A percentile compares a stretch with the other conserved stretches of the same genome.
These are phyloP conservation scores for Notolabrus celidotus DNA, from an alignment of 2,797 vertebrate genomes.

Conservation along the genomic window DNA sequence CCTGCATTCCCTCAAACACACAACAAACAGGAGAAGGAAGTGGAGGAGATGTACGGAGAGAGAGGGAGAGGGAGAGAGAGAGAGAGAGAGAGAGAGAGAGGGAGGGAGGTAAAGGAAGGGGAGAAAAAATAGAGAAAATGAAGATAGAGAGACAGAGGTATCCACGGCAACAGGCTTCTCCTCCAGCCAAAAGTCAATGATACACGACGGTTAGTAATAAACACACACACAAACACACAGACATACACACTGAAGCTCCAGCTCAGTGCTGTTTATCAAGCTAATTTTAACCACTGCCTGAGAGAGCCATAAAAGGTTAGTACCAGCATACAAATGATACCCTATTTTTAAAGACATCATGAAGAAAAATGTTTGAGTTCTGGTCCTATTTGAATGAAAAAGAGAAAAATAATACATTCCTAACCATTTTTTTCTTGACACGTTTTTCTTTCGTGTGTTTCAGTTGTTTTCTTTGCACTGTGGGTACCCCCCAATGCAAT, in stretches of 20 bases:
- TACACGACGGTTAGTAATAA: slow-evolving; percentile 49
- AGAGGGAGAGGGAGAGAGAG: slow-evolving; percentile 20
- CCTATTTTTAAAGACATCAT: not conserved
- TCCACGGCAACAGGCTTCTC: slow-evolving; percentile 84
- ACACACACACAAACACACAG: slow-evolving; percentile 17
- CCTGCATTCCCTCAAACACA: slow-evolving; percentile 44
- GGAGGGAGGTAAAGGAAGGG: slow-evolving; percentile 9
- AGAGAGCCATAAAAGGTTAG: not conserved
- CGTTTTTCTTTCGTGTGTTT: not conserved
- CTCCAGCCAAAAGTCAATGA: slow-evolving; percentile 75
- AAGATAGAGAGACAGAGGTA: slow-evolving; percentile 72
- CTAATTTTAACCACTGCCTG: slow-evolving; percentile 27
- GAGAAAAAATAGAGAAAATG: slow-evolving; percentile 24
- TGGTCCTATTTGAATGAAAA: not conserved
- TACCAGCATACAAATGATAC: not conserved
- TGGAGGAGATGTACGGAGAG: slow-evolving; percentile 16
- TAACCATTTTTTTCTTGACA: not conserved
- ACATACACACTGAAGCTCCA: slow-evolving; percentile 16
- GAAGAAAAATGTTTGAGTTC: not conserved
- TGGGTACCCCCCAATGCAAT: too few relatives aligned
- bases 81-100: slow-evolving; percentile 55
- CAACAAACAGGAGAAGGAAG: slow-evolving; percentile 27
- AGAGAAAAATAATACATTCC: not conserved
- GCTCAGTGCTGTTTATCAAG: slow-evolving; percentile 5
- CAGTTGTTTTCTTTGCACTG: too few relatives aligned